Evolutionary conservation across 37 sponge, comb jelly and placozoan species (phyloP).

Genomic region (Axinella damicornis): DNA sequence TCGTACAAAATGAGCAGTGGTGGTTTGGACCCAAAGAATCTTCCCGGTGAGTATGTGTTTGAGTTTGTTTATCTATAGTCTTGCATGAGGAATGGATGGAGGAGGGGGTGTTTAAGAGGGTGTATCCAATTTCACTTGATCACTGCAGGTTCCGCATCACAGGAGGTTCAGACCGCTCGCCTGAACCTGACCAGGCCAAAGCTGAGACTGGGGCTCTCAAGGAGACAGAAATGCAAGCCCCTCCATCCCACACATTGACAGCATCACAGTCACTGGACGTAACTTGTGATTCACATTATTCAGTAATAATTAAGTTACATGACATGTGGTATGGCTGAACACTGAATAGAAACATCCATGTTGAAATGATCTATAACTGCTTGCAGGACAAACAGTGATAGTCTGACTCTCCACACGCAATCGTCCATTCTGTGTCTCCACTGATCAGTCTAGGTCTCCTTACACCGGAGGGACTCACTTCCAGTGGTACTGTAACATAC

Average conservation of each 20-base stretch:
- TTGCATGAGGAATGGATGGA: too few relatives aligned
- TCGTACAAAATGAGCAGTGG: too few relatives aligned
- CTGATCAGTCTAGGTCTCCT: not conserved
- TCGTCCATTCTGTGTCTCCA: constrained; percentile 37
- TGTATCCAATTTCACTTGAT: too few relatives aligned
- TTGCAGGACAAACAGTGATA: constrained; percentile 65
- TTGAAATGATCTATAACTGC: not conserved
- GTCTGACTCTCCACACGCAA: constrained; percentile 55
- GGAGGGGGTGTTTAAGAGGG: too few relatives aligned
- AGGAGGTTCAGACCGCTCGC: not conserved
- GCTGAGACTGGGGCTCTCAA: constrained; percentile 82
- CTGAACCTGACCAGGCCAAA: constrained; percentile 59
- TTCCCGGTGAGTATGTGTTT: too few relatives aligned
- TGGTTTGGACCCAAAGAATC: too few relatives aligned
- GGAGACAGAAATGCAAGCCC: constrained; percentile 30
- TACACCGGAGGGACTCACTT: not conserved
- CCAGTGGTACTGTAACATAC: constrained; percentile 5
- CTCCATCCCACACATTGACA: constrained; percentile 5
- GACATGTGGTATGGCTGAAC: too few relatives aligned
- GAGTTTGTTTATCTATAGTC: too few relatives aligned
- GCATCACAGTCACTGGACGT: too few relatives aligned
- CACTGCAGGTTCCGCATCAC: not conserved
- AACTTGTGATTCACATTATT: too few relatives aligned
- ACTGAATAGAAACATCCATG: not conserved
- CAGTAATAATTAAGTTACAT: too few relatives aligned